Evolutionary conservation across 2,797 vertebrate genomes (phyloP).

Genomic region (Chromis chromis): DNA sequence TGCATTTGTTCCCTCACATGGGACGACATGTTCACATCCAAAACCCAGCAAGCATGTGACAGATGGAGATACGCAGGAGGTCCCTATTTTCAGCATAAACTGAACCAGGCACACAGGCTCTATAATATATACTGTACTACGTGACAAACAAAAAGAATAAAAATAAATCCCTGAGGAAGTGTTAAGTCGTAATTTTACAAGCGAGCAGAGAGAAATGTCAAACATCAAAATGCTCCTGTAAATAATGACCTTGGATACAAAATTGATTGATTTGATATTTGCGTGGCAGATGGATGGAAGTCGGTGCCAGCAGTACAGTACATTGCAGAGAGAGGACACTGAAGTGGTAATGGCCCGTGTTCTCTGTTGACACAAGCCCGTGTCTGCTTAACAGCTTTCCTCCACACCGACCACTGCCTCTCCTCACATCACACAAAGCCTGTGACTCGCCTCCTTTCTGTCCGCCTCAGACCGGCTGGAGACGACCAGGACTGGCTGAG

Average conservation of each 20-base stretch:
- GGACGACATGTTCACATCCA: constrained; percentile 6
- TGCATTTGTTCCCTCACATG: constrained; percentile 7
- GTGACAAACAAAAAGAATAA: background rate
- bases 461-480: constrained; percentile 61
- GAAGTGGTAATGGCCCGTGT: constrained; percentile 23
- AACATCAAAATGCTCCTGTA: background rate
- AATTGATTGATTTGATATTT: background rate
- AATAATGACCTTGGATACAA: background rate
- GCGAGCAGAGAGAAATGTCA: background rate
- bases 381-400: constrained; percentile 35
- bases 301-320: constrained; percentile 9
- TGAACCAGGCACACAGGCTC: background rate
- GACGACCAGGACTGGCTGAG: constrained; percentile 49
- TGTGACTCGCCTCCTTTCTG: constrained; percentile 16
- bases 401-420: background rate
- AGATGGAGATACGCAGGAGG: constrained; percentile 34
- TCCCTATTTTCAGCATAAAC: constrained; percentile 31
- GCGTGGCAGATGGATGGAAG: constrained; percentile 22
- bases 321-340: constrained; percentile 27
- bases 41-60: constrained; percentile 26
- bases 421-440: constrained; percentile 14
- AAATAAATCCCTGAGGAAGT: background rate
- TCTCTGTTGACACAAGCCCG: constrained; percentile 66
- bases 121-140: background rate
- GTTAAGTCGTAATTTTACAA: background rate